phyloP scores from a whole-genome alignment of 2,797 vertebrate genomes.

The Pterois miles region DNA sequence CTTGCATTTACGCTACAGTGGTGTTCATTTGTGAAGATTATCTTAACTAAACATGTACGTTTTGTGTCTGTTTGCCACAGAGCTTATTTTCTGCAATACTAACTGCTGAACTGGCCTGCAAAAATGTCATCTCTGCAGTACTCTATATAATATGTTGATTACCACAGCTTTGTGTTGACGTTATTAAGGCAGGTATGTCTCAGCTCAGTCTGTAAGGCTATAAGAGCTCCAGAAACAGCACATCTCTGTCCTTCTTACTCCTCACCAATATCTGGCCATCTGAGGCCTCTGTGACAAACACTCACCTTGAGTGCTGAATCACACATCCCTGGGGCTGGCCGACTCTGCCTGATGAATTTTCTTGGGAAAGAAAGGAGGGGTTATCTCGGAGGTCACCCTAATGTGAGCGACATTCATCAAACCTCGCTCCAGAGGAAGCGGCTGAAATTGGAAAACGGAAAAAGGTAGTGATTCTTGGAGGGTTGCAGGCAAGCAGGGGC shows the following conservation, averaged over 20 bases:
- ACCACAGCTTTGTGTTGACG: background rate
- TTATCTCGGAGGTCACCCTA: conserved; percentile 82
- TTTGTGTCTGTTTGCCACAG: no score
- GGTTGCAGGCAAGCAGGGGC: conserved; percentile 53
- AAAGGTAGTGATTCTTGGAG: conserved; percentile 71
- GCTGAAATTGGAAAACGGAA: conserved; percentile 81
- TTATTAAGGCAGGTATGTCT: background rate
- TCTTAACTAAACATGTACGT: no score
- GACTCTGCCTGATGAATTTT: conserved; percentile 84
- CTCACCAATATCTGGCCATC: conserved; percentile 70
- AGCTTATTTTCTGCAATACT: no score
- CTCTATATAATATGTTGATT: background rate
- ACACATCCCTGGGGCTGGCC: conserved; percentile 75
- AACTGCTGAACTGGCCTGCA: no score
- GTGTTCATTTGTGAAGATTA: no score
- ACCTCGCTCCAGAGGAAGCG: conserved; percentile 76
- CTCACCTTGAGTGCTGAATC: conserved; percentile 85
- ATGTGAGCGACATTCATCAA: conserved; percentile 85
- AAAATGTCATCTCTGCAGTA: no score
- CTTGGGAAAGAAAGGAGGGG: conserved; percentile 78
- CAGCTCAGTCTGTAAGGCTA: background rate
- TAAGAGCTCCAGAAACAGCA: conserved; percentile 47
- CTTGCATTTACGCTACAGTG: no score
- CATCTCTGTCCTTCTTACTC: conserved; percentile 56
- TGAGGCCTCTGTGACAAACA: conserved; percentile 84